Base-by-base conservation (phyloP, 2,797 vertebrate species). In the Phoxinus dragarum region DNA sequence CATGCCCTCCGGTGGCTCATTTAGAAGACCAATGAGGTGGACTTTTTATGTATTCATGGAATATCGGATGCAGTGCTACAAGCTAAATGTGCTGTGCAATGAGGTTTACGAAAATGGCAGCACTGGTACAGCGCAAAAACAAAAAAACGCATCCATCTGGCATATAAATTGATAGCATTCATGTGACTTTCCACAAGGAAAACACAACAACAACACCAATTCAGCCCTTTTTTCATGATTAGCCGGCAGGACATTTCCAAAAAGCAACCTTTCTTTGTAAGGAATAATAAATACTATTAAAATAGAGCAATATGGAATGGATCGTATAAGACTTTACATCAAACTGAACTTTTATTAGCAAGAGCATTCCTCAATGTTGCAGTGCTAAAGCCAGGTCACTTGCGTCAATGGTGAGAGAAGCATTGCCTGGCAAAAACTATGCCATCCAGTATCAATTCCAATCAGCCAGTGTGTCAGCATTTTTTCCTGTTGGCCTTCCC, bases 21-120 rank as follows among this genome's bases (percentile, higher is more conserved):
- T 89, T 84, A 87, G 67, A 69, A 84, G 68, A 80, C 64, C 83
- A 34, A 34, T 49, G 69, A 27, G 54, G 77, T 82, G 80, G 80
- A 38, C 86, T 78, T 89, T 83, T 87, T 80, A 84, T 87, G 74
- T 81, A 78, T 77, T 80, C 80, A 68, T 84, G 68, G 49, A 86
- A 87, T 67, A 82, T 66, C 6, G 67, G 52, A 75, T 84, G 67
- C 79, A 75, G 27, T 6, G 52, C 61, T 68, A 31, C 56, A 82
- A 72, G 66, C 67, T 78, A 80, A 83, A 82, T 75, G 79, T 77
- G 83, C 49, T 82, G 36, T 38, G 27, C 59, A 68, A 85, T 77
- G n/a, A 85, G 72, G 34, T 78, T 82, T 67, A 84, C 42, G 61
- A 44, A 79, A 84, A 86, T 64, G 68, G 42, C 49, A 73, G 31